Percentiles rank a stretch among this genome's conserved stretches.
phyloP scores from a whole-genome alignment of 2,797 vertebrate species.

The Rhyacichthys aspro region DNA sequence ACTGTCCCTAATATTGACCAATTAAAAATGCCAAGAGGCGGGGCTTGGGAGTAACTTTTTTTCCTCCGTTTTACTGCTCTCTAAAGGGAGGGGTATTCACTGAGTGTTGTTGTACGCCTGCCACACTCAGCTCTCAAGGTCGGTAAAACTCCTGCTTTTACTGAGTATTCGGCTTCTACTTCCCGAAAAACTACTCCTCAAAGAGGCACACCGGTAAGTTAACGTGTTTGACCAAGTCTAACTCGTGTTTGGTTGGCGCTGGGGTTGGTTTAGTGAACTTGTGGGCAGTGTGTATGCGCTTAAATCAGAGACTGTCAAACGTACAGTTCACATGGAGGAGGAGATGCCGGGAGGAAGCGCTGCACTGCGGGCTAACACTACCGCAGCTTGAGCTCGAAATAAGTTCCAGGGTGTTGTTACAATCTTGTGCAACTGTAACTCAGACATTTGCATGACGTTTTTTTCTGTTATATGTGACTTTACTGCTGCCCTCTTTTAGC shows the following conservation, averaged over 20 bases:
- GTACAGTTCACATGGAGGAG: conserved; percentile 51
- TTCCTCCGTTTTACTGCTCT: not conserved
- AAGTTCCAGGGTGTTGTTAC: not conserved
- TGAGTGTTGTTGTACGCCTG: conserved; percentile 57
- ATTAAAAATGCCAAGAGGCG: conserved; percentile 45
- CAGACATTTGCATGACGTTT: not conserved
- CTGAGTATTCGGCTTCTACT: conserved; percentile 12
- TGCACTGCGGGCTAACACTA: conserved; percentile 44
- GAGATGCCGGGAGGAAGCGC: conserved; percentile 63
- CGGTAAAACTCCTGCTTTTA: conserved; percentile 39
- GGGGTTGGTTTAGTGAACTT: not conserved
- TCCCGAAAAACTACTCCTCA: conserved; percentile 1
- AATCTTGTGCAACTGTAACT: not conserved
- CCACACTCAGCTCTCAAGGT: conserved; percentile 45
- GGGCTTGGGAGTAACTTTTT: not conserved
- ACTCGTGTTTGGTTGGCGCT: not conserved
- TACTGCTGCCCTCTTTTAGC: not conserved
- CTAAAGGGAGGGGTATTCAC: conserved; percentile 31
- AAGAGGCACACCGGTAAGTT: conserved; percentile 53
- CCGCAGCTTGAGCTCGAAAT: not conserved
- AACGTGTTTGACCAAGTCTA: conserved; percentile 20
- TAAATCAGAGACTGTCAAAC: conserved; percentile 59
- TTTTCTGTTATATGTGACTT: rapidly evolving
- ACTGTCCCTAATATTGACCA: conserved; percentile 59
- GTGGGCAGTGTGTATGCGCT: conserved; percentile 27